Evolutionary conservation across 2,888 invertebrate genomes (phyloP).

Genomic region (Lathronympha strigana): DNA sequence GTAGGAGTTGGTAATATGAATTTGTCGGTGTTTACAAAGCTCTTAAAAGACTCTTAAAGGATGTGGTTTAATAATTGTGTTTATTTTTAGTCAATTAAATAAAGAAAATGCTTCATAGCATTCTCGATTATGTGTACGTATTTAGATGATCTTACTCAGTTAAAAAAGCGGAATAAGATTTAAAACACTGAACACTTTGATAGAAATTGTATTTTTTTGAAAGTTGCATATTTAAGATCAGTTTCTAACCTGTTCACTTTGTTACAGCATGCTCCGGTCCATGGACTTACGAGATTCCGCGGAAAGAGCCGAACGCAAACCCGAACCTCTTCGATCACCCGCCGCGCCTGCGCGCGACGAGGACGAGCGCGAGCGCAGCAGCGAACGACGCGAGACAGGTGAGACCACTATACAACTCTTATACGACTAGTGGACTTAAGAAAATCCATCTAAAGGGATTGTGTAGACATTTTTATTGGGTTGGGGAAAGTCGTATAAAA

Average conservation of each 20-base stretch:
- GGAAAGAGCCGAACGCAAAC: conserved; percentile 68
- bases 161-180: no score
- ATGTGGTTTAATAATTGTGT: not conserved
- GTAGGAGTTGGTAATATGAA: conserved; percentile 4
- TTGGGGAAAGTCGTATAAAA: not conserved
- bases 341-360: conserved; percentile 66
- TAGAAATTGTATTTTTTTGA: not conserved
- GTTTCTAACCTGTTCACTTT: conserved; percentile 43
- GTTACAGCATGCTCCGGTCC: conserved; percentile 87
- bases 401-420: conserved; percentile 50
- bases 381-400: conserved; percentile 75
- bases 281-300: conserved; percentile 80
- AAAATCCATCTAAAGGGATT: no score
- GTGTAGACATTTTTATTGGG: no score
- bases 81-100: no score
- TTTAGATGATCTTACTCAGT: no score
- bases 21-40: not conserved
- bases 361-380: conserved; percentile 69
- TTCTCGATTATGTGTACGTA: no score
- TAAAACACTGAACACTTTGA: not conserved
- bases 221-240: not conserved
- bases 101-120: no score
- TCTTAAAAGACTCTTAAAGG: not conserved
- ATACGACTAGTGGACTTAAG: conserved; percentile 42
- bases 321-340: conserved; percentile 81